Evolutionary conservation across 2,113 vertebrate genomes (phyloP), one percentile per base, ranked within the genome.

Genomic region (Petroica traversi): DNA sequence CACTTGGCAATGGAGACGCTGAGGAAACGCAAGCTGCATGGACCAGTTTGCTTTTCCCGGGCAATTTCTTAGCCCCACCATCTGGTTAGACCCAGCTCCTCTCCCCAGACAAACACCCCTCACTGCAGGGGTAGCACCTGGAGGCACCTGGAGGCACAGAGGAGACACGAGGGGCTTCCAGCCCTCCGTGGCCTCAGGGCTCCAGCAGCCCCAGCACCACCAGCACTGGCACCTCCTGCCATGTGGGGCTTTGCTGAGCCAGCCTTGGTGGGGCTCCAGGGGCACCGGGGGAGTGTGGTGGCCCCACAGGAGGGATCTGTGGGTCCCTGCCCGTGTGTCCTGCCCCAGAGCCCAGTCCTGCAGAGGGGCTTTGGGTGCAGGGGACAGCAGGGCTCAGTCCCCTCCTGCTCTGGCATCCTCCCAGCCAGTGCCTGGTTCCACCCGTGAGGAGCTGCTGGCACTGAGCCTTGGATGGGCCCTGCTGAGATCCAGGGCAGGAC

Each of bases 401-500:
- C 20, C 51, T 85, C 78, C 71, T 13, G 41, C 71, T 38, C 79
- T 3, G 8, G 19, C 36, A 0, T 28, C 24, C 74, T 64, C 59
- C 33, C 49, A 28, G 19, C 8, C 2, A 0, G 23, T 4, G 13
- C 62, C 38, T 3, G 14, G 25, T 8, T 46, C 51, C 66, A 13
- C 3, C 36, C n/a, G 0, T 0, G 38, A 41, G 40, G 20, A 85
- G 62, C 62, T 24, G 2, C 43, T 1, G 2, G 28, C 55, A 57
- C 1, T 6, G 2, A 12, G 43, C 2, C 62, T 1, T 0, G 0
- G 43, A 20, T 6, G n/a, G 13, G 38, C 18, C 41, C n/a, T 0
- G 1, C 48, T 0, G 8, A 41, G 43, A 61, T 22, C 62, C 3
- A 0, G 75, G 85, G 49, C 3, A 0, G 45, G 86, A 88, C 83